Base-by-base conservation (phyloP, 2,113 vertebrate species). In the Barnardius zonarius region DNA sequence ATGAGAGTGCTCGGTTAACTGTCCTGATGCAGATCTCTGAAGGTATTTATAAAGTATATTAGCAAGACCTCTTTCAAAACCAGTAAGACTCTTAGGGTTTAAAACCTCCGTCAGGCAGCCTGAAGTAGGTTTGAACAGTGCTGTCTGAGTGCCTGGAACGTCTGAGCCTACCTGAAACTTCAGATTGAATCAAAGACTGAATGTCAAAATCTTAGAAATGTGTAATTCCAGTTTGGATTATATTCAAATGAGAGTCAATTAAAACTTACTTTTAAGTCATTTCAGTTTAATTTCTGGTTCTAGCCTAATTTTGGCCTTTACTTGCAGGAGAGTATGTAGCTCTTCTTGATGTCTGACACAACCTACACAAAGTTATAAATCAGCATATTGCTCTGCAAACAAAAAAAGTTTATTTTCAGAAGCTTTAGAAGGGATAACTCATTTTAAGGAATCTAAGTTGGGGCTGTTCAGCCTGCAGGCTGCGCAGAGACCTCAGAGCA, bases 91-190 rank as follows among this genome's bases (percentile, higher is more conserved):
- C 20, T 54, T 24, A 41, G 13, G 10, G 2, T 33, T 48, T 70
- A 37, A 81, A 15, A 11, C 7, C 3, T 23, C 0, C 0, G 0
- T 52, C 31, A 43, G 19, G 6, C 3, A 57, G 30, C 7, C 9
- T 66, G 11, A 68, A 3, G 16, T 19, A 37, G 2, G 5, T 70
- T 62, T 83, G 13, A 93, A 20, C 1, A 1, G 14, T n/a, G 18
- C 7, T 31, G 28, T 54, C 52, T 23, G 57, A 59, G 13, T 23
- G 23, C 33, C 20, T 59, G 33, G n/a, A 59, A 59, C 22, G 10
- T 35, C 33, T 33, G 14, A 70, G 0, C 5, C 67, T 13, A 76
- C 2, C 13, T 27, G 25, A 48, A 20, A 52, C 41, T 70, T 51
- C 5, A 37, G 17, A 54, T 28, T 5, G n/a, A 69, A 44, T 2